Evolutionary conservation across 1,140 invertebrate genomes (phyloP).

Genomic region (Dendrolimus punctatus): DNA sequence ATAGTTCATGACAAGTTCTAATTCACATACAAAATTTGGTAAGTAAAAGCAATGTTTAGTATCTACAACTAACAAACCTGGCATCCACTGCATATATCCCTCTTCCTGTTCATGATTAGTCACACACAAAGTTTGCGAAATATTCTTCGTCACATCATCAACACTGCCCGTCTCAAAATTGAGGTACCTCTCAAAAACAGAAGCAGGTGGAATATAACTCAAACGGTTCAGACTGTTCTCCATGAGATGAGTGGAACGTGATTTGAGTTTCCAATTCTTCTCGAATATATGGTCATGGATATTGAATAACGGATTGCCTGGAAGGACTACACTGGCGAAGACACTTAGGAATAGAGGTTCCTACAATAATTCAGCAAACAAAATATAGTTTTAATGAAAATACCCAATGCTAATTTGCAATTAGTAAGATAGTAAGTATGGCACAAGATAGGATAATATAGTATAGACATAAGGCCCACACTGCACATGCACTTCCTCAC

Average conservation of each 20-base stretch:
- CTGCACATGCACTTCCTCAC: too few species aligned
- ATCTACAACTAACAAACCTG: slow-evolving; percentile 27
- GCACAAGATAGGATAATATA: too few species aligned
- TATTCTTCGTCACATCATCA: slow-evolving; percentile 42
- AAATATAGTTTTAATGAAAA: neutral
- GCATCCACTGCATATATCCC: slow-evolving; percentile 54
- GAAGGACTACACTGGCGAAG: slow-evolving; percentile 36
- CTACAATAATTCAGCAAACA: slow-evolving; percentile 24
- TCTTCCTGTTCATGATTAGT: slow-evolving; percentile 54
- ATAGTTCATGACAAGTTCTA: too few species aligned
- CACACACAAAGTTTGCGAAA: slow-evolving; percentile 56
- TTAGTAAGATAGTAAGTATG: too few species aligned
- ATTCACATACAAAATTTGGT: too few species aligned
- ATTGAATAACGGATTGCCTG: slow-evolving; percentile 37
- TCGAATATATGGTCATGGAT: slow-evolving; percentile 43
- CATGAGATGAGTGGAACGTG: slow-evolving; percentile 43
- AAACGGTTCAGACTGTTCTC: slow-evolving; percentile 55
- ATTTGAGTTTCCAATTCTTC: slow-evolving; percentile 40
- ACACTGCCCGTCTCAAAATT: slow-evolving; percentile 55
- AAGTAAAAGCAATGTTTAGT: too few species aligned
- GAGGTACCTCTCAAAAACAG: slow-evolving; percentile 51
- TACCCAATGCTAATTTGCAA: too few species aligned
- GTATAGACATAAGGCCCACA: too few species aligned
- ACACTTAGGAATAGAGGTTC: slow-evolving; percentile 48
- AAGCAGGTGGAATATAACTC: slow-evolving; percentile 45